Base-by-base conservation (phyloP, 2,888 invertebrate genomes). In the Thereva nobilitata region DNA sequence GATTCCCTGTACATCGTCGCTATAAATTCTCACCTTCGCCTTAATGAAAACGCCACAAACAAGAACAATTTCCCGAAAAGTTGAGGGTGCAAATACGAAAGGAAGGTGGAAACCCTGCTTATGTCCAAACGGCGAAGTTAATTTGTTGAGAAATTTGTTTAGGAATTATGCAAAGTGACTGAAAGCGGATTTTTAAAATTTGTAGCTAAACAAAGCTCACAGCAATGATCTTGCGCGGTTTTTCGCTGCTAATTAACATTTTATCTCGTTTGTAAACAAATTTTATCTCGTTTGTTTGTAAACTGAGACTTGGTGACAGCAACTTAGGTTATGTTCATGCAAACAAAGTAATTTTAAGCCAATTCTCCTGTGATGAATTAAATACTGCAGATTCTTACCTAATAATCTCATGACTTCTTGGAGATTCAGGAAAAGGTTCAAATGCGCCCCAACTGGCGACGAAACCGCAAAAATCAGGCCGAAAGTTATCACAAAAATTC, bases 401-500 rank as follows among this genome's bases (percentile, higher is more conserved):
- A 59, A 37, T 34, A 59, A 49, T 2, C 59, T 45, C 59, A 59
- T 59, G 37, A 59, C 38, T 6, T 59, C 59, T 7, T 59, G 59
- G 7, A 59, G 49, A 45, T 59, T 59, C 5, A 59, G 34, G 10
- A 41, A 59, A 4, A 59, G 34, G 38, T 59, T 59, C 12, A 59
- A 42, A 10, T 59, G 59, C 9, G 49, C 59, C 45, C 38, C 49
- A 38, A 41, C n/a, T 9, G n/a, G 38, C 9, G 38, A n/a, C n/a
- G n/a, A 38, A 9, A 45, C 7, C 47, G 47, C 45, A 4, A 49
- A 59, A 59, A 59, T 49, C 49, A 59, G 49, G 35, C 59, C 59
- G 23, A 59, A 35, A 49, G 49, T 59, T 40, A 59, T 4, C 8
- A 59, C 9, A 9, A 45, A 47, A 37, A 38, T 45, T 12, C 12